phyloP scores from a whole-genome alignment of 1,140 invertebrate genomes.

The Drosophila tristis region DNA sequence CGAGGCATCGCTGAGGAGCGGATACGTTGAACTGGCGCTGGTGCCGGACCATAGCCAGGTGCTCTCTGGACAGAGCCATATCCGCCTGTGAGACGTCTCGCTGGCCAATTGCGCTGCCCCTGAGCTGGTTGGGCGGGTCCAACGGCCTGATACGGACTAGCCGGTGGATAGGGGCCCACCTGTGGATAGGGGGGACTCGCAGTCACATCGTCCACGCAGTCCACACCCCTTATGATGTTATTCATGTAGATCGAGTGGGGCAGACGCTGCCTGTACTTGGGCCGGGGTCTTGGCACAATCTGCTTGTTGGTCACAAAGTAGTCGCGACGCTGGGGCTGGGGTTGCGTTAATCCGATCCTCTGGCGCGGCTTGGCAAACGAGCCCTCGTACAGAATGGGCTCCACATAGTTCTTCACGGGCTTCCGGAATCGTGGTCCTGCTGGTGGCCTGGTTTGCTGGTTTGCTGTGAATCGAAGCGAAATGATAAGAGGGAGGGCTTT shows the following conservation, averaged over 20 bases:
- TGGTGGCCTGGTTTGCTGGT: not conserved
- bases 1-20: too few relatives aligned
- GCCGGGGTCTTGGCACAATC: conserved; percentile 52
- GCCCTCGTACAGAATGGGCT: conserved; percentile 67
- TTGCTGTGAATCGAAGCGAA: conserved; percentile 4
- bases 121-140: not conserved
- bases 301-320: conserved; percentile 66
- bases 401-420: conserved; percentile 66
- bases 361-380: conserved; percentile 57
- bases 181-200: not conserved
- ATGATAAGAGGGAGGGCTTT: not conserved
- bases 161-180: not conserved
- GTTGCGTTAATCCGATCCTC: conserved; percentile 4
- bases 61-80: not conserved
- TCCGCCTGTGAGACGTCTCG: not conserved
- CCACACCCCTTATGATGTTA: conserved; percentile 63
- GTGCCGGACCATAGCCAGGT: conserved; percentile 1
- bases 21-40: conserved; percentile 3
- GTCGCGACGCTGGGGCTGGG: conserved; percentile 31
- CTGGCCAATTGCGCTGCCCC: conserved; percentile 23
- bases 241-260: conserved; percentile 69
- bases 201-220: conserved; percentile 55
- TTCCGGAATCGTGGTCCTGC: conserved; percentile 38
- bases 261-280: conserved; percentile 55
- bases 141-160: too few relatives aligned